These are phyloP conservation scores for Gadopsis bispinosus DNA, from an alignment of 2,797 vertebrate genomes.

Conservation along the genomic window DNA sequence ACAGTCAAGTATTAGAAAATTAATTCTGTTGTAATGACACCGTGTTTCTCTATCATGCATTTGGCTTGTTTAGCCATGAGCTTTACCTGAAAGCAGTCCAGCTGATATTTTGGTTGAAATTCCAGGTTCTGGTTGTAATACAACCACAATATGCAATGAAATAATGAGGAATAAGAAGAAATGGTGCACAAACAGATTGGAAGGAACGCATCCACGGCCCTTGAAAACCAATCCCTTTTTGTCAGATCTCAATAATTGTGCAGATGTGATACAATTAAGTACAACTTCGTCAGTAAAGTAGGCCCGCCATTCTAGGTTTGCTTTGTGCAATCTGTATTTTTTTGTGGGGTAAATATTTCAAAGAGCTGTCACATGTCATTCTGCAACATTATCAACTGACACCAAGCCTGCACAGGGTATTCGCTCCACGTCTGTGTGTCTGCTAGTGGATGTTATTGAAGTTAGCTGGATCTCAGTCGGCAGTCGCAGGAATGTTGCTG, in stretches of 20 bases:
- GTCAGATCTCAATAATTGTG: not conserved
- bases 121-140: not conserved
- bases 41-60: not conserved
- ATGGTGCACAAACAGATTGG: not conserved
- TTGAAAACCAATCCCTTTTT: not conserved
- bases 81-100: not conserved
- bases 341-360: not conserved
- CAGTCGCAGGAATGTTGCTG: constrained; percentile 60
- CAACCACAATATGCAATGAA: not conserved
- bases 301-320: not conserved
- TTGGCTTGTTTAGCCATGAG: not conserved
- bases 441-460: constrained; percentile 42
- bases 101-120: not conserved
- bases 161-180: not conserved
- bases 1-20: not conserved
- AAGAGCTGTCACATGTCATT: constrained; percentile 5
- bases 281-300: not conserved
- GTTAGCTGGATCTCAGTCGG: constrained; percentile 30
- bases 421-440: constrained; percentile 17
- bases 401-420: not conserved
- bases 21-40: not conserved
- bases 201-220: not conserved
- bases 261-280: not conserved
- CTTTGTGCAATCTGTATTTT: not conserved
- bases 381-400: not conserved